Evolutionary conservation across 2,888 invertebrate species (phyloP).

Genomic region (Tridacna crocea): DNA sequence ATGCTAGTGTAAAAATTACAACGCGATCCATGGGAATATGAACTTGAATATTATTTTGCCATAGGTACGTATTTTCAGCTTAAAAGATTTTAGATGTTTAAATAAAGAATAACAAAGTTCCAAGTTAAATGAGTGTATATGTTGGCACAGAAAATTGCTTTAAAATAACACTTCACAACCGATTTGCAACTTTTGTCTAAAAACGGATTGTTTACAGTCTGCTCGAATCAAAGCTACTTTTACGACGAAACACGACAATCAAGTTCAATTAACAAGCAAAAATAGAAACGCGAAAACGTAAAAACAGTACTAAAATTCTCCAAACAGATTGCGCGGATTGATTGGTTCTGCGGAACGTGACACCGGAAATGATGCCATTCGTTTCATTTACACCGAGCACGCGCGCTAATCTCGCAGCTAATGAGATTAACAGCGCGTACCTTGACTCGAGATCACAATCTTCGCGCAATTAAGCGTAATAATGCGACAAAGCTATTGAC

Average conservation of each 20-base stretch:
- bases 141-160: no score
- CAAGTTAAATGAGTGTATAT: no score
- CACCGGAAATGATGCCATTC: conserved; percentile 49
- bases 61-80: no score
- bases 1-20: no score
- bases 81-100: no score
- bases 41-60: no score
- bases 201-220: conserved; percentile 5
- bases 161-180: no score
- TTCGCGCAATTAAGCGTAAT: conserved; percentile 53
- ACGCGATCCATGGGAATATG: no score
- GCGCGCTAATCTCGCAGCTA: conserved; percentile 45
- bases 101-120: no score
- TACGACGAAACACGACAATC: background rate
- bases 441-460: conserved; percentile 48
- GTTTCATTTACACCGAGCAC: conserved; percentile 57
- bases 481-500: conserved; percentile 51
- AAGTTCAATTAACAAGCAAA: conserved; percentile 17
- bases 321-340: conserved; percentile 44
- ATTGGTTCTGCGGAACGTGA: conserved; percentile 28
- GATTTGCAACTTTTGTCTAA: background rate
- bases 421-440: conserved; percentile 61
- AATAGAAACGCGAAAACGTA: conserved; percentile 16
- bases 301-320: conserved; percentile 40
- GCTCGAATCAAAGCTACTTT: conserved; percentile 20